These are phyloP conservation scores for Cheirogaleus major DNA, from an alignment of 2,797 vertebrate genomes.

Conservation along the genomic window DNA sequence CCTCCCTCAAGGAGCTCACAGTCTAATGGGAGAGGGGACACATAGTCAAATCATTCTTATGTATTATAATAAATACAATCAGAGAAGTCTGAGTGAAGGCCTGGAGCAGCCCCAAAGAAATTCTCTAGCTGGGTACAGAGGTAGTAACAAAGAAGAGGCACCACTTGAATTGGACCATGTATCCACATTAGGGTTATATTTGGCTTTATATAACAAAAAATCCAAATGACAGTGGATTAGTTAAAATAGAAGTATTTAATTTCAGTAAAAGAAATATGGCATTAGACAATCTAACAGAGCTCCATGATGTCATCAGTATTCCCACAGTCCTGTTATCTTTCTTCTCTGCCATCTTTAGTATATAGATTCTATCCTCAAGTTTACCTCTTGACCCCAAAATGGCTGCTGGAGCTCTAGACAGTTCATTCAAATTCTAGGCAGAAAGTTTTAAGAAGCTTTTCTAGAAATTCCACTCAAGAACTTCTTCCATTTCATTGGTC, in stretches of 20 bases:
- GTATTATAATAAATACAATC: not conserved
- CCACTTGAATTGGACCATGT: not conserved
- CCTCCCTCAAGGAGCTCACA: not conserved
- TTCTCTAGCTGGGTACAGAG: not conserved
- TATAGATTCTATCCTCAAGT: not conserved
- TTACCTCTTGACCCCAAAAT: not conserved
- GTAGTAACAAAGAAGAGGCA: not conserved
- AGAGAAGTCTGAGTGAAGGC: not conserved
- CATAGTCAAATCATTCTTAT: not conserved
- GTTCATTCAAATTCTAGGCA: not conserved
- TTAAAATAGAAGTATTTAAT: not conserved
- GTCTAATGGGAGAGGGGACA: not conserved
- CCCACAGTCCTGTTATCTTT: not conserved
- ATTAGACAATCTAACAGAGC: not conserved
- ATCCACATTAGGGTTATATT: not conserved
- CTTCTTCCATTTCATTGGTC: not conserved
- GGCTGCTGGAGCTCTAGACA: not conserved
- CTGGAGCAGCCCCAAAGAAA: not conserved
- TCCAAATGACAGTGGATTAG: not conserved
- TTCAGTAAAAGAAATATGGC: slow-evolving; percentile 5
- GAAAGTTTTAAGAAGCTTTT: not conserved
- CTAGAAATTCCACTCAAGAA: not conserved
- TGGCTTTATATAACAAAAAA: not conserved
- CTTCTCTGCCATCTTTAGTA: not conserved
- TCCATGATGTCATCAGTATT: not conserved